A percentile compares a stretch with the other conserved stretches of the same genome.
Evolutionary conservation across 2,797 vertebrate genomes (phyloP).

Genomic region (Tokudaia muenninki): DNA sequence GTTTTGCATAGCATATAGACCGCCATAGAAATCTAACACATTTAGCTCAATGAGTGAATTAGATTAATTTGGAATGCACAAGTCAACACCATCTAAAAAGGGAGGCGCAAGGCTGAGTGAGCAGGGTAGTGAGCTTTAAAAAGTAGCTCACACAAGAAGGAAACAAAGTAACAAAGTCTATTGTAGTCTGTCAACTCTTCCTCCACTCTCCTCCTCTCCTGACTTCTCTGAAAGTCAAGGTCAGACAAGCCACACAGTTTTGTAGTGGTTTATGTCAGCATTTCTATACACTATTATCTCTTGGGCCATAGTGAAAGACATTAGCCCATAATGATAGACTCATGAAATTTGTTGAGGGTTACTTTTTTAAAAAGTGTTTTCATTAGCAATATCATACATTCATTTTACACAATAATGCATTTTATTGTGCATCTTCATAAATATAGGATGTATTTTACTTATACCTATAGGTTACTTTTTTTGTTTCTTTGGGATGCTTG

Average conservation of each 20-base stretch:
- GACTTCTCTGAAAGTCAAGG: not conserved
- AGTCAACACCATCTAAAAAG: not conserved
- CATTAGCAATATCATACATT: not conserved
- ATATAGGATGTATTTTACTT: not conserved
- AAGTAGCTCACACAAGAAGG: not conserved
- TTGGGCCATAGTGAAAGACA: not conserved
- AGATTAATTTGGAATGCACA: not conserved
- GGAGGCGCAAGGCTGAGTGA: not conserved
- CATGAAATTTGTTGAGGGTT: not conserved
- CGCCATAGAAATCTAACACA: not conserved
- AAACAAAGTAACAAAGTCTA: not conserved
- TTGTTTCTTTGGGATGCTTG: not conserved
- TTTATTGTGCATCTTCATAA: not conserved
- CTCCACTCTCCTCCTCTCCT: no score
- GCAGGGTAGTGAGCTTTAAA: not conserved
- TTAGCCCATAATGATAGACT: not conserved
- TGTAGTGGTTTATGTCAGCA: not conserved
- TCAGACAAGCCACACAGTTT: not conserved
- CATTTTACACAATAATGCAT: not conserved
- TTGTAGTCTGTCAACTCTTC: not conserved
- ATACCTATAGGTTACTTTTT: not conserved
- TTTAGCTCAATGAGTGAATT: not conserved
- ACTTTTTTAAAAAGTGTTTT: not conserved
- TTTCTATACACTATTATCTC: not conserved
- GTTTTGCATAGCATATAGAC: not conserved